Base-by-base conservation (phyloP, 2,113 vertebrate species). In the Petaurus breviceps region DNA sequence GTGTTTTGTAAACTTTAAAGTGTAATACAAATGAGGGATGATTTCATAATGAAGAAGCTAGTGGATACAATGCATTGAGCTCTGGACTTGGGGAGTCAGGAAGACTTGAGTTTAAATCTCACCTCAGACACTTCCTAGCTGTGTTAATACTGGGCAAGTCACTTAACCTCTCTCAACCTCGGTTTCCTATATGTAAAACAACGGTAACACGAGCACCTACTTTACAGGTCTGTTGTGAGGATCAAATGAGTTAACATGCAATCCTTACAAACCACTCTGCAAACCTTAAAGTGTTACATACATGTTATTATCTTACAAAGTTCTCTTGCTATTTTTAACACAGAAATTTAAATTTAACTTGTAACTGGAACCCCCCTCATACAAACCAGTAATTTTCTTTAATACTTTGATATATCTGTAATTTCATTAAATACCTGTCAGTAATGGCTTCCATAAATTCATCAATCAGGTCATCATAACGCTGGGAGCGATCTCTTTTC, bases 381-480 rank as follows among this genome's bases (percentile, higher is more conserved):
- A 3, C 68, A 84, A 84, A 22, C 68, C 43, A 43, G 37, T 84
- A 43, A 84, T 84, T 84, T 84, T 84, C 14, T 22, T 22, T 23
- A 43, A 84, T 28, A 0, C 7, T 57, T 94, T 91, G 2, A 90
- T 49, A 94, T 57, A 9, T 14, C 92, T 25, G 61, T 90, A 93
- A 37, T 3, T 53, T 95, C 31, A 43, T 47, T 12, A 92, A 46
- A 4, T 98, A 99, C 98, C 99, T 99, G 90, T 99, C 99, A 68
- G 99, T 99, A 26, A 99, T 99, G 49, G 99, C 99, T 90, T 99
- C 99, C 99, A 99, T 99, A 92, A 99, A 99, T 92, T 99, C 99
- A 93, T 99, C 99, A 23, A 99, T 99, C 22, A 99, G 99, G 52
- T 99, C 99, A 0, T 99, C 99, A 1, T 99, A 99, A 26, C 98